Conservation (phyloP, 2,797 vertebrate genomes). For the Pseudopleuronectes americanus region DNA sequence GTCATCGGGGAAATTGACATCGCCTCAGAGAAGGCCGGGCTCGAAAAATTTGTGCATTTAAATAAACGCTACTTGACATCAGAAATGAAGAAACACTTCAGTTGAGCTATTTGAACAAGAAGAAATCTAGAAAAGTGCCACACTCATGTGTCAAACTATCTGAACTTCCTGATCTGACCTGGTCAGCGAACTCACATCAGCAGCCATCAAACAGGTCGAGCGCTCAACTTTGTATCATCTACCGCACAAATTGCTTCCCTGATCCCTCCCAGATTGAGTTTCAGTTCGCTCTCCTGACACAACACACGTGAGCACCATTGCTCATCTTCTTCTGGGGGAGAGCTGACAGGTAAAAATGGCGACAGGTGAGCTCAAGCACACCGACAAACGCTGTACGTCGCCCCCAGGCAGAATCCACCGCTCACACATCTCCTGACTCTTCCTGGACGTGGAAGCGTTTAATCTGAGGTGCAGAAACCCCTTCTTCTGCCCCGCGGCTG, state of each 20-base stretch:
- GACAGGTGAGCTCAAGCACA: constrained; percentile 71
- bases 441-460: constrained; percentile 64
- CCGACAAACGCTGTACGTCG: constrained; percentile 26
- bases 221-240: constrained; percentile 61
- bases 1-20: constrained; percentile 14
- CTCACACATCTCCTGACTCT: constrained; percentile 36
- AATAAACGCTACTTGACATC: neutral
- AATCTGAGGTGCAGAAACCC: constrained; percentile 68
- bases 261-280: constrained; percentile 74
- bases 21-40: neutral
- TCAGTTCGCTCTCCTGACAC: constrained; percentile 72
- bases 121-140: neutral
- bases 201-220: constrained; percentile 47
- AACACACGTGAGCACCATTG: constrained; percentile 62
- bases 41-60: neutral
- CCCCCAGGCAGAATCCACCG: constrained; percentile 41
- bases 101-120: neutral
- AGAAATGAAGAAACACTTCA: neutral
- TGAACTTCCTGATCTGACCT: constrained; percentile 16
- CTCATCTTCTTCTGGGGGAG: constrained; percentile 43
- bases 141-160: neutral
- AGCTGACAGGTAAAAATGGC: constrained; percentile 64
- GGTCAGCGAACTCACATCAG: constrained; percentile 27
- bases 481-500: constrained; percentile 41
- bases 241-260: constrained; percentile 77